Conservation (phyloP, 2,797 vertebrate genomes). For the Protonibea diacanthus region DNA sequence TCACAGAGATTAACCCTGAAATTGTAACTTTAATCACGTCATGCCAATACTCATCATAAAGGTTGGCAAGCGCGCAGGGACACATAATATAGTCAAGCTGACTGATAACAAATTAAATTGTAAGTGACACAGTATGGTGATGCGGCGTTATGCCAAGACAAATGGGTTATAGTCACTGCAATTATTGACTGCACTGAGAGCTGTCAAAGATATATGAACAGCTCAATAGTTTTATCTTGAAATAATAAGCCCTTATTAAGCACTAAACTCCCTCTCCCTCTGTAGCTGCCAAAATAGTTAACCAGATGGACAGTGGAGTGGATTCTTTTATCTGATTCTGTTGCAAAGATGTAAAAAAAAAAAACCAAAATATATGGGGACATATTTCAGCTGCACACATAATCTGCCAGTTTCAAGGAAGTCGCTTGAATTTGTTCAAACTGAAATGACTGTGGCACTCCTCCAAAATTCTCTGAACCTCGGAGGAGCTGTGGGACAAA, state of each 20-base stretch:
- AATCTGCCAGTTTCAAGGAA: constrained; percentile 38
- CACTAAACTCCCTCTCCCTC: constrained; percentile 40
- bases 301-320: constrained; percentile 49
- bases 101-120: constrained; percentile 70
- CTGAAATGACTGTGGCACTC: constrained; percentile 60
- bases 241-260: constrained; percentile 65
- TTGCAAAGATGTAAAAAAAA: constrained; percentile 37
- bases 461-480: constrained; percentile 64
- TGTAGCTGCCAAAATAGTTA: constrained; percentile 53
- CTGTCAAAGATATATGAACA: constrained; percentile 62
- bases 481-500: constrained; percentile 52
- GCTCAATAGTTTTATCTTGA: constrained; percentile 51
- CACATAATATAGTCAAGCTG: constrained; percentile 42
- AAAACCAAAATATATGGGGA: constrained; percentile 27
- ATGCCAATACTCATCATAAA: constrained; percentile 45
- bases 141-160: constrained; percentile 60
- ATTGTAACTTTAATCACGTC: constrained; percentile 55
- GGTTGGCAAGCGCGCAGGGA: constrained; percentile 44
- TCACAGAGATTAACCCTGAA: constrained; percentile 47
- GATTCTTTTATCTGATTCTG: constrained; percentile 44
- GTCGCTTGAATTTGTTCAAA: constrained; percentile 43
- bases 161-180: constrained; percentile 66
- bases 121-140: constrained; percentile 61
- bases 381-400: constrained; percentile 38
- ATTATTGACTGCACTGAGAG: constrained; percentile 71